A percentile compares a stretch with the other conserved stretches of the same genome.
Conservation (phyloP, 37 sponge, comb jelly and placozoan species). For the Halichondria panicea region DNA sequence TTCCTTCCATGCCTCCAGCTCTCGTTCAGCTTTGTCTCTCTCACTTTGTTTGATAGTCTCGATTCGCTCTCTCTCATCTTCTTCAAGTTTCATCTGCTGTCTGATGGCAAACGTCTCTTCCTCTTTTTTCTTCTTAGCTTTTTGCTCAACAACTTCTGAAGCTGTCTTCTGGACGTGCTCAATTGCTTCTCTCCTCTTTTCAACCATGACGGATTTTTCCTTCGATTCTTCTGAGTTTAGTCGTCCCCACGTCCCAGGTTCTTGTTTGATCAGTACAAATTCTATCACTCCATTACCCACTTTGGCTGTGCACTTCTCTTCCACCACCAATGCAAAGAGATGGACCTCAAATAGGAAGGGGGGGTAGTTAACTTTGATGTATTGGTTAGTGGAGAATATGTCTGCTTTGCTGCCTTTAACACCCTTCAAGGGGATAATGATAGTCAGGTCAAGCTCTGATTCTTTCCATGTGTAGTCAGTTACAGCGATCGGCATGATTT, state of each 20-base stretch:
- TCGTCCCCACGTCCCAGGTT: constrained; percentile 48
- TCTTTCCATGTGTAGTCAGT: constrained; percentile 94
- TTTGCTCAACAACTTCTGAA: constrained; percentile 35
- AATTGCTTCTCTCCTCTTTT: constrained; percentile 66
- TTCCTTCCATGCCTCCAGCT: constrained; percentile 76
- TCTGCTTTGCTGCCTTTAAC: constrained; percentile 81
- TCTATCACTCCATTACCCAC: constrained; percentile 75
- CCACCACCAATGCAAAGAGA: constrained; percentile 61
- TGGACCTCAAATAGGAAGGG: constrained; percentile 86
- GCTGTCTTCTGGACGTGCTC: constrained; percentile 37
- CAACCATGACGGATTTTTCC: constrained; percentile 54
- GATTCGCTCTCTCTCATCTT: constrained; percentile 69
- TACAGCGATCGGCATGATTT: constrained; percentile 94
- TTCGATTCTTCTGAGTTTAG: constrained; percentile 29
- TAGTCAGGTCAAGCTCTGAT: constrained; percentile 54
- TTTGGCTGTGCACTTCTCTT: constrained; percentile 50
- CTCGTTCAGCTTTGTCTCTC: constrained; percentile 70
- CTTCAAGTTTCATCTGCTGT: constrained; percentile 81
- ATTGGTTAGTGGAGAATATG: constrained; percentile 75
- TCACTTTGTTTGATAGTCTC: constrained; percentile 82
- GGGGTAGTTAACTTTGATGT: constrained; percentile 88
- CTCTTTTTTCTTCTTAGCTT: constrained; percentile 68
- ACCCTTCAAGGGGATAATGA: constrained; percentile 86
- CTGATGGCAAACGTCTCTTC: constrained; percentile 70
- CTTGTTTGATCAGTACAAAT: constrained; percentile 54